A percentile compares a stretch with the other conserved stretches of the same genome.
These are phyloP conservation scores for Macrophya alboannulata DNA, from an alignment of 2,888 invertebrate species.

Conservation along the genomic window DNA sequence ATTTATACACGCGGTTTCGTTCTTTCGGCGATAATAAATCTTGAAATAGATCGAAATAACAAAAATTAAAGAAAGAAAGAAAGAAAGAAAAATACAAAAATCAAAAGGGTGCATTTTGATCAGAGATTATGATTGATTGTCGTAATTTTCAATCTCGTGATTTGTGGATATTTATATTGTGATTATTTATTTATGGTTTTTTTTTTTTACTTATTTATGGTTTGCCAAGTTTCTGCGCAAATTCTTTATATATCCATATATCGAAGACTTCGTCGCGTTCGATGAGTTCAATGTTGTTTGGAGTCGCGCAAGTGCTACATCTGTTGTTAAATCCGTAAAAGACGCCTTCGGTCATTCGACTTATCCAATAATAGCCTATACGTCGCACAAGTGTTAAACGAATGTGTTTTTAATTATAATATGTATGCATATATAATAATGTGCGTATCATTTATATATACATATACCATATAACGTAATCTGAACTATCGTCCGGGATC, in stretches of 20 bases:
- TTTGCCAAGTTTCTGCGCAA: slow-evolving; percentile 2
- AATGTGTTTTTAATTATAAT: slow-evolving; percentile 31
- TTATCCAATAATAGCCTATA: slow-evolving; percentile 38
- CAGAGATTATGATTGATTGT: background rate
- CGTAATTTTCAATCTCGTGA: background rate
- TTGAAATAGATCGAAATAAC: background rate
- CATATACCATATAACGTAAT: background rate
- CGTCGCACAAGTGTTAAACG: slow-evolving; percentile 32
- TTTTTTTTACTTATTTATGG: background rate
- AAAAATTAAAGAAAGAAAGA: background rate
- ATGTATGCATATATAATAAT: background rate
- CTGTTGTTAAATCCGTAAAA: slow-evolving; percentile 15
- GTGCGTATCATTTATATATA: too few species aligned
- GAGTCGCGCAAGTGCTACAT: background rate
- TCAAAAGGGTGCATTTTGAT: background rate
- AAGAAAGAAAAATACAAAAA: background rate
- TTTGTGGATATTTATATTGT: background rate
- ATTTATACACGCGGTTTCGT: background rate
- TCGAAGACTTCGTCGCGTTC: background rate
- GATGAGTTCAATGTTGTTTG: slow-evolving; percentile 12
- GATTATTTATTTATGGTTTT: background rate
- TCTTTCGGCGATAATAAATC: background rate
- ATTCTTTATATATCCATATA: background rate
- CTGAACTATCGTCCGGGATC: background rate
- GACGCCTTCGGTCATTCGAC: slow-evolving; percentile 3